phyloP scores from a whole-genome alignment of 2,888 invertebrate genomes.

The Eremobia ochroleuca region DNA sequence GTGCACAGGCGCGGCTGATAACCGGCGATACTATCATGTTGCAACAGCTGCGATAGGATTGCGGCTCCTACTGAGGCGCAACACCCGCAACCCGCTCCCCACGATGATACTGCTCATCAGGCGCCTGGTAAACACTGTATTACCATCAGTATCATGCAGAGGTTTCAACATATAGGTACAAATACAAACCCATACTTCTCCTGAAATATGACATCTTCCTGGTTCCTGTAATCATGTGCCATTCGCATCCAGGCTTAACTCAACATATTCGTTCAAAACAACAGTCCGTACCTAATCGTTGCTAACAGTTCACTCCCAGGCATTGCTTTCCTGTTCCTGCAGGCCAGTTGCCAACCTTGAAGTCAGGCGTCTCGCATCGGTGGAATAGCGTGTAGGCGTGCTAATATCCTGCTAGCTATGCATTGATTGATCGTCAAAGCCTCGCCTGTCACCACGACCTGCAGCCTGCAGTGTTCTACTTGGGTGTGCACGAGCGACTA shows the following conservation, averaged over 20 bases:
- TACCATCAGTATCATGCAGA: not conserved
- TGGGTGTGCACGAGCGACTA: not conserved
- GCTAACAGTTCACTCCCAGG: not conserved
- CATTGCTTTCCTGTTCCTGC: not conserved
- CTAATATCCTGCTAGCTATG: not conserved
- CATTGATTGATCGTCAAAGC: not conserved
- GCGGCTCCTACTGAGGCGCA: not conserved
- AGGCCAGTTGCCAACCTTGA: not conserved
- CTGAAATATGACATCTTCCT: not conserved
- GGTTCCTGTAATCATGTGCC: not conserved
- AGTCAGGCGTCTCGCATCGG: not conserved
- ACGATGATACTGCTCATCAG: not conserved
- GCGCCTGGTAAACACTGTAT: not conserved
- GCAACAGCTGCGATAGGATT: conserved; percentile 12
- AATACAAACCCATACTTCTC: not conserved
- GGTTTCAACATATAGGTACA: not conserved
- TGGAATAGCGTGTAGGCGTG: not conserved
- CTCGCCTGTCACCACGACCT: not conserved
- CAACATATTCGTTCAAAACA: not conserved
- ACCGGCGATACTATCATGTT: conserved; percentile 3
- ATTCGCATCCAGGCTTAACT: not conserved
- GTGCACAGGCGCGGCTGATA: conserved; percentile 41
- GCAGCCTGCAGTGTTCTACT: not conserved
- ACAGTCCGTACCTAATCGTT: not conserved
- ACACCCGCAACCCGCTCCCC: not conserved